Evolutionary conservation across 2,797 vertebrate species (phyloP), one percentile per base, ranked within the genome.

Genomic region (Chaetophractus vellerosus): DNA sequence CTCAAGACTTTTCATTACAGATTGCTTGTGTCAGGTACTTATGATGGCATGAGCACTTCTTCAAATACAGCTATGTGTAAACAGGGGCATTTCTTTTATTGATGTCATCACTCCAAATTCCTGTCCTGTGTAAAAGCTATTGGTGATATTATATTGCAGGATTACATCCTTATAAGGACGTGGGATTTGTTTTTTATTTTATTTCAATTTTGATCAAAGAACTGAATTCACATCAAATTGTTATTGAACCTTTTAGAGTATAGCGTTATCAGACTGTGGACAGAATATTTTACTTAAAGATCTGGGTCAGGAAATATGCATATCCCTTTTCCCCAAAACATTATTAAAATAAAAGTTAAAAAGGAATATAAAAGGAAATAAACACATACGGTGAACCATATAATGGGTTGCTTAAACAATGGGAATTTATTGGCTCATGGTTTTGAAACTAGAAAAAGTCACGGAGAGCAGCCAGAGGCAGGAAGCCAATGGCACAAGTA

Each of bases 141-240:
- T 61, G 31, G 12, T 31, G 41, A 61, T 61, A 90, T 93, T 61
- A 7, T 55, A 86, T 75, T 50, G 5, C 23, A 86, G 9, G 81
- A 68, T 45, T 45, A 45, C 45, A 8, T 75, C 23, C 12, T 85
- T 74, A 38, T 23, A 31, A 64, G 66, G 3, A 26, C 1, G 24
- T 36, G 7, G 15, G 18, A 38, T 50, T 52, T 24, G 24, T 41
- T 80, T 50, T 63, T 80, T 48, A 18, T 55, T 18, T 55, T 55
- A 6, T 31, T 71, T 79, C 24, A 52, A 11, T 61, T 93, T 59
- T 36, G 0, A 72, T 78, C 48, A 66, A 15, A n/a, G 41, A 89
- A 59, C 38, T 80, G 93, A 93, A 90, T 90, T 86, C 36, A 90
- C 8, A 21, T 74, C 80, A 74, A 86, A 50, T 21, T 74, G 18